Evolutionary conservation across 2,113 vertebrate species (phyloP).

Genomic region (Gobiocypris rarus): DNA sequence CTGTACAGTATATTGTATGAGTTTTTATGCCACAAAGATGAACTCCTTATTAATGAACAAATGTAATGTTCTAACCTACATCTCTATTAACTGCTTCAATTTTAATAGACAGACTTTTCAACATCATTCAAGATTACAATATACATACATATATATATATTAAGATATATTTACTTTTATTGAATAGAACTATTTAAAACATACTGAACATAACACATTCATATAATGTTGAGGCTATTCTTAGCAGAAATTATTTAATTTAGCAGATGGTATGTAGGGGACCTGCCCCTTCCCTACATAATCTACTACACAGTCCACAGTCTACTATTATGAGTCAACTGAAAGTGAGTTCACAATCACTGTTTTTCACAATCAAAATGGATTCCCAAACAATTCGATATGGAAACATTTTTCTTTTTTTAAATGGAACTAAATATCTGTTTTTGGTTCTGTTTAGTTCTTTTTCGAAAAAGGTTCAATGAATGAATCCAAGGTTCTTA

Average conservation of each 20-base stretch:
- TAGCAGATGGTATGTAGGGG: neutral
- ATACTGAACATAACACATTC: neutral
- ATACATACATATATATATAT: neutral
- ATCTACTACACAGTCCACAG: neutral
- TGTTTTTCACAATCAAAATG: neutral
- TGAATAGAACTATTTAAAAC: neutral
- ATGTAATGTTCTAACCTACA: neutral
- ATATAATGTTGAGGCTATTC: neutral
- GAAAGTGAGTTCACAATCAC: constrained; percentile 1
- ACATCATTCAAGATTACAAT: neutral
- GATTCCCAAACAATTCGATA: neutral
- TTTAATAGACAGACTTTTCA: constrained; percentile 4
- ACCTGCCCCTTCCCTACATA: neutral
- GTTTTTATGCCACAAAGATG: neutral
- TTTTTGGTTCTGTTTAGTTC: neutral
- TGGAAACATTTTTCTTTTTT: neutral
- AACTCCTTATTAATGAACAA: neutral
- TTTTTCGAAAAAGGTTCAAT: neutral
- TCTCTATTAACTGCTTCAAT: neutral
- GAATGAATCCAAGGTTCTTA: neutral
- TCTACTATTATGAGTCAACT: neutral
- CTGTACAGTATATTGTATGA: neutral
- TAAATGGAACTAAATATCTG: neutral
- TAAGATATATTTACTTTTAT: neutral
- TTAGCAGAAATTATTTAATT: neutral